Evolutionary conservation across 30 jellyfish, hydroid and myxozoan genomes (phyloP), one percentile per base, ranked within the genome.

Genomic region (Turritopsis dohrnii): DNA sequence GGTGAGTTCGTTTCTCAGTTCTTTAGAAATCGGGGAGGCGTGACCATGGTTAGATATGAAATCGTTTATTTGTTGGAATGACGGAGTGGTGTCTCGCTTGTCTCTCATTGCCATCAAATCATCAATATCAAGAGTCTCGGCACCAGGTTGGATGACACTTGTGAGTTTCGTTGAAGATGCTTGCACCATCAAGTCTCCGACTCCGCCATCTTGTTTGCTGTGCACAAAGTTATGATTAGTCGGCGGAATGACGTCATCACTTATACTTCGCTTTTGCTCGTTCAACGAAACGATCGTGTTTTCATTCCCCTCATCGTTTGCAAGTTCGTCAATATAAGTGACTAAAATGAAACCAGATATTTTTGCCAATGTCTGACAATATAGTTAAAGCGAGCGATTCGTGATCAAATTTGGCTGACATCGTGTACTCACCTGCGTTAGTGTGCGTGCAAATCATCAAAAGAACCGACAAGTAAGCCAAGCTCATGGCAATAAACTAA

Each of bases 281-380:
- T 82, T 83, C 72, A 52, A 84, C 20, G 73, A 69, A 4, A 89
- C 53, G n/a, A 85, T 80, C 53, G 71, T 7, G 76, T 89, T 89
- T 72, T 75, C 25, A 77, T 72, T 89, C 27, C 90, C 96, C 54
- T 89, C 96, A 69, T 69, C 77, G 30, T n/a, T n/a, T 27, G 28
- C 77, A n/a, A 69, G 30, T 69, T 69, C 77, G 19, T 69, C 77
- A 23, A 69, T 27, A 1, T 69, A 69, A 7, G 28, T 69, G 19
- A n/a, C 77, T 69, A 27, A 69, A 69, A 60, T 60, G 19, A 60
- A 60, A 60, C 0, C 19, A n/a, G n/a, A n/a, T n/a, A n/a, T n/a
- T n/a, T n/a, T n/a, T n/a, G n/a, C n/a, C n/a, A n/a, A 75, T 28
- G 27, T 75, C 83, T 22, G 71, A 7, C 83, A 75, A 75, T 24